Conservation (phyloP, 2,888 invertebrate genomes). For the Lasioglossum figueresi region DNA sequence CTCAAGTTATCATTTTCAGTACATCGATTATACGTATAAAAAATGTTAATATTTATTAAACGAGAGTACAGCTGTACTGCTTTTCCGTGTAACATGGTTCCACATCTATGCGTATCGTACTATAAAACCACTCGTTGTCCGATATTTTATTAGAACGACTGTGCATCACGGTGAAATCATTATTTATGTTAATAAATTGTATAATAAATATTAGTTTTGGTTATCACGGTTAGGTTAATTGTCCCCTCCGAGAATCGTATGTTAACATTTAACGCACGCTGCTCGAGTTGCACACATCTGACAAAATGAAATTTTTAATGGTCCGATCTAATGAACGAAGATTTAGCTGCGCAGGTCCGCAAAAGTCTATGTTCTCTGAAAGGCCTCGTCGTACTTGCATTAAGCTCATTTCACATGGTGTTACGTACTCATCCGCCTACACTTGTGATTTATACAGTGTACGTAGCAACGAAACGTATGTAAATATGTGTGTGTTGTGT, state of each 20-base stretch:
- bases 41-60: neutral
- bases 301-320: neutral
- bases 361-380: constrained; percentile 65
- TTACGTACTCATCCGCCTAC: constrained; percentile 58
- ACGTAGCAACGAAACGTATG: constrained; percentile 57
- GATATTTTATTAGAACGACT: neutral
- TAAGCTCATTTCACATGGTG: constrained; percentile 55
- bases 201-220: neutral
- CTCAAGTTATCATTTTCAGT: neutral
- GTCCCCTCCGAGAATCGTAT: neutral
- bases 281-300: neutral
- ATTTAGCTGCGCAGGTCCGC: constrained; percentile 72
- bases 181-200: neutral
- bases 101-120: neutral
- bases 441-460: constrained; percentile 58
- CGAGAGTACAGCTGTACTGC: neutral
- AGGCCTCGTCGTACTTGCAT: constrained; percentile 52
- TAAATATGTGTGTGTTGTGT: constrained; percentile 44
- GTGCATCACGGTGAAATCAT: neutral
- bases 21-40: neutral
- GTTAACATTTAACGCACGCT: constrained; percentile 26
- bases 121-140: neutral
- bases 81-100: neutral
- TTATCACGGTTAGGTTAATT: too few relatives aligned
- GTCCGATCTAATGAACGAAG: constrained; percentile 59